Conservation (phyloP, 2,797 vertebrate species). For the Myotis findleyi region DNA sequence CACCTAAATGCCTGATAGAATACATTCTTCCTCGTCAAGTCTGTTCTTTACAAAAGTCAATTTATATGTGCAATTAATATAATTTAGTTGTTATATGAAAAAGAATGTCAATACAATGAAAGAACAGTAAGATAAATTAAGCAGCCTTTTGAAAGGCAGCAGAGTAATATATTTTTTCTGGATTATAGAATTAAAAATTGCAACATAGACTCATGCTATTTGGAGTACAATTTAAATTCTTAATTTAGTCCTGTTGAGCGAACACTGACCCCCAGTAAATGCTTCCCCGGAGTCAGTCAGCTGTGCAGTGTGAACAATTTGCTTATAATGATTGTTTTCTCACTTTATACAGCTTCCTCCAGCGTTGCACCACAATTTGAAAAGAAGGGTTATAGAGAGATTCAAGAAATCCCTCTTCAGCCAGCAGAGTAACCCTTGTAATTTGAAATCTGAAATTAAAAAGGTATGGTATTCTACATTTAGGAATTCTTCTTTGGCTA, state of each 20-base stretch:
- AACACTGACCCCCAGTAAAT: background rate
- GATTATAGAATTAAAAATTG: background rate
- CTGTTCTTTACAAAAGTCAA: background rate
- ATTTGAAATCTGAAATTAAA: conserved; percentile 93
- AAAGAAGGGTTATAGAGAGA: conserved; percentile 91
- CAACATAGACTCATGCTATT: background rate
- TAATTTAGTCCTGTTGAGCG: background rate
- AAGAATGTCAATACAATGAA: background rate
- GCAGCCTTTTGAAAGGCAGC: conserved; percentile 23
- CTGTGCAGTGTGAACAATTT: background rate
- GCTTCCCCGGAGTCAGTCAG: background rate
- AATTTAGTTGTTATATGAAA: background rate
- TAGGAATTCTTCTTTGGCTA: background rate
- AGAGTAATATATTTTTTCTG: background rate
- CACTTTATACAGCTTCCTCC: conserved; percentile 91
- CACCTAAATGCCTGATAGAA: background rate
- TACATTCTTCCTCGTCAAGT: background rate
- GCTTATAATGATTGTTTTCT: conserved; percentile 68
- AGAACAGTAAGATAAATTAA: conserved; percentile 2
- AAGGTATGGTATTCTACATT: conserved; percentile 87
- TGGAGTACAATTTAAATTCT: conserved; percentile 10
- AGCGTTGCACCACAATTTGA: conserved; percentile 88
- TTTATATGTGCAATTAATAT: background rate
- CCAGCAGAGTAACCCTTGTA: conserved; percentile 90
- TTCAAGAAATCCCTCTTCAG: conserved; percentile 96